Conservation (phyloP, 2,113 vertebrate genomes). For the Hippocampus guttulatus region DNA sequence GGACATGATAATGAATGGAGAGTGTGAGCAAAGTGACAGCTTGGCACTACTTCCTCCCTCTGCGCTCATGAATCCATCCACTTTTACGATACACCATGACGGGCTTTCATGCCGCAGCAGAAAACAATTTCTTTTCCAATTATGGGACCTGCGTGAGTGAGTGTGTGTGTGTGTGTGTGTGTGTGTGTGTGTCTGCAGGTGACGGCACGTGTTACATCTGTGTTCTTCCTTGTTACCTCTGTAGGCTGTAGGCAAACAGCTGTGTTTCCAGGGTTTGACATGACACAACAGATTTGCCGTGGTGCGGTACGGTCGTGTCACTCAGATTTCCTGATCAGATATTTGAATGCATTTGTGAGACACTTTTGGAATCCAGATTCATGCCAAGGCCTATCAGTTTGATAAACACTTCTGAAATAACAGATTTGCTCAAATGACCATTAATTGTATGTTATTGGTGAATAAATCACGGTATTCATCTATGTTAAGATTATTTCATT, state of each 20-base stretch:
- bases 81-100: slow-evolving; percentile 18
- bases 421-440: not conserved
- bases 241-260: slow-evolving; percentile 63
- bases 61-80: slow-evolving; percentile 25
- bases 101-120: slow-evolving; percentile 30
- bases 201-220: slow-evolving; percentile 17
- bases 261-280: slow-evolving; percentile 54
- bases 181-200: not conserved
- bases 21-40: slow-evolving; percentile 13
- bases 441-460: not conserved
- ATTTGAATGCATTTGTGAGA: no score
- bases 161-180: not conserved
- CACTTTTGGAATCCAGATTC: no score
- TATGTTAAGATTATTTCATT: not conserved
- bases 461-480: not conserved
- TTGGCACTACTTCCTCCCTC: slow-evolving; percentile 3
- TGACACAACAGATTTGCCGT: slow-evolving; percentile 39
- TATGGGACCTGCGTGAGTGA: slow-evolving; percentile 11
- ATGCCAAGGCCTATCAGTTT: no score
- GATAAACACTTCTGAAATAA: not conserved
- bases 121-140: slow-evolving; percentile 36
- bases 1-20: slow-evolving; percentile 57
- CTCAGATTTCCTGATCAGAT: slow-evolving; percentile 4
- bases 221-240: slow-evolving; percentile 31
- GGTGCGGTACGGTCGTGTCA: no score